Evolutionary conservation across 64 coral and sea anemone genomes (phyloP).

Genomic region (Stichodactyla mertensii): DNA sequence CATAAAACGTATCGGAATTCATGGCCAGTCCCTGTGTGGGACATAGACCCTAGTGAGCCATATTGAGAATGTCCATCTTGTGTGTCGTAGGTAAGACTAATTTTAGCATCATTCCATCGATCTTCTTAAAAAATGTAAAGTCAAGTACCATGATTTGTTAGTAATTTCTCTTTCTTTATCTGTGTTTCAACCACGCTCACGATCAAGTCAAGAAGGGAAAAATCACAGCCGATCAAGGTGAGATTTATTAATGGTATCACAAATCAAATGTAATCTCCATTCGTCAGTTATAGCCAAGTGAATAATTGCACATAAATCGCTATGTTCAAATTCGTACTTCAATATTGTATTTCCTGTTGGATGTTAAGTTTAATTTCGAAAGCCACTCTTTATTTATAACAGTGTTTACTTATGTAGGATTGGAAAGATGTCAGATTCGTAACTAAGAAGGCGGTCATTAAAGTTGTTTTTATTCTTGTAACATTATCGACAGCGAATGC

Average conservation of each 20-base stretch:
- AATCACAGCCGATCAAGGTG: slow-evolving; percentile 26
- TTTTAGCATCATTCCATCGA: not conserved
- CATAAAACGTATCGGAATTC: not conserved
- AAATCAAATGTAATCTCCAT: not conserved
- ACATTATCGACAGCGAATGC: no score
- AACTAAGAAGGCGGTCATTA: no score
- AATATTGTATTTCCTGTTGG: not conserved
- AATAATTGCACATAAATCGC: not conserved
- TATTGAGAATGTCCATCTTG: slow-evolving; percentile 41
- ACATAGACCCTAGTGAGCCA: not conserved
- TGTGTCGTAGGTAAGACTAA: slow-evolving; percentile 29
- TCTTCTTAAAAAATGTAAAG: not conserved
- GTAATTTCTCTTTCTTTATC: not conserved
- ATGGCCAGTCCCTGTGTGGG: not conserved
- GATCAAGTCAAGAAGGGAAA: slow-evolving; percentile 37
- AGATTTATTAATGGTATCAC: not conserved
- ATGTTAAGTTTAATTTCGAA: not conserved
- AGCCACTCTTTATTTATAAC: not conserved
- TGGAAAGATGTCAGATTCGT: not conserved
- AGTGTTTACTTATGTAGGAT: not conserved
- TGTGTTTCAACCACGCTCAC: slow-evolving; percentile 2
- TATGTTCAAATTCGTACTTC: no score
- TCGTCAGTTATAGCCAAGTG: not conserved
- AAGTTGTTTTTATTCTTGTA: no score
- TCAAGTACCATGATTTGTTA: not conserved